Percentiles rank a stretch among this genome's conserved stretches.
These are phyloP conservation scores for Xestia rhomboidea DNA, from an alignment of 2,888 invertebrate species.

Conservation along the genomic window DNA sequence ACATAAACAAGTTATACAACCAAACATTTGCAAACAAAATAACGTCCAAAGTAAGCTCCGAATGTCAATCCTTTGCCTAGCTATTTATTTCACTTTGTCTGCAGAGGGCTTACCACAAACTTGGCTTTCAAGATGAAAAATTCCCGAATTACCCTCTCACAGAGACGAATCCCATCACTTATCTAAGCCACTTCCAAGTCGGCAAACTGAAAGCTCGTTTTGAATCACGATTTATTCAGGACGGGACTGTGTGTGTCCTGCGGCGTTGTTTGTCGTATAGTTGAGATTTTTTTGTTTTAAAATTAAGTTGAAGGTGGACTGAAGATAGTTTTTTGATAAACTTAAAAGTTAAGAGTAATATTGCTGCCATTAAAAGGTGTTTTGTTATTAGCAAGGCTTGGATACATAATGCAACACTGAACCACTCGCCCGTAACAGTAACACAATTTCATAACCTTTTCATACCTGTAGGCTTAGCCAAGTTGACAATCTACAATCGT, in stretches of 20 bases:
- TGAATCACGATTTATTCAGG: conserved; percentile 60
- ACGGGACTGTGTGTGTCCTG: conserved; percentile 18
- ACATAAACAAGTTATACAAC: conserved; percentile 19
- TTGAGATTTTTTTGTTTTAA: background rate
- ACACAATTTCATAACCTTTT: no score
- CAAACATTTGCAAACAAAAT: conserved; percentile 39
- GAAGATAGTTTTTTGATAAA: background rate
- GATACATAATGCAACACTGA: no score
- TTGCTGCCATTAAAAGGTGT: background rate
- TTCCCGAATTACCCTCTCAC: conserved; percentile 54
- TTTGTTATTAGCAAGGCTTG: no score
- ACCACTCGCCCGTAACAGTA: background rate
- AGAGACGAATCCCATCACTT: conserved; percentile 59
- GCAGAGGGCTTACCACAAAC: conserved; percentile 47
- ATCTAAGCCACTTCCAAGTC: conserved; percentile 61
- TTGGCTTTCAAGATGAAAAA: conserved; percentile 58
- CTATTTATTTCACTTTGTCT: conserved; percentile 59
- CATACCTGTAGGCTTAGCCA: no score
- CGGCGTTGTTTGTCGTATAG: conserved; percentile 14
- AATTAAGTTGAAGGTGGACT: background rate
- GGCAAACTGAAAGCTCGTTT: conserved; percentile 58
- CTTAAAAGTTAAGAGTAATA: background rate
- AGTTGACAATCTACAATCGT: no score
- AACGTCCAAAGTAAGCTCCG: conserved; percentile 10
- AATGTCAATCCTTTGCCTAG: conserved; percentile 48